A percentile compares a stretch with the other conserved stretches of the same genome.
These are phyloP conservation scores for Apotomis turbidana DNA, from an alignment of 2,888 invertebrate genomes.

Conservation along the genomic window DNA sequence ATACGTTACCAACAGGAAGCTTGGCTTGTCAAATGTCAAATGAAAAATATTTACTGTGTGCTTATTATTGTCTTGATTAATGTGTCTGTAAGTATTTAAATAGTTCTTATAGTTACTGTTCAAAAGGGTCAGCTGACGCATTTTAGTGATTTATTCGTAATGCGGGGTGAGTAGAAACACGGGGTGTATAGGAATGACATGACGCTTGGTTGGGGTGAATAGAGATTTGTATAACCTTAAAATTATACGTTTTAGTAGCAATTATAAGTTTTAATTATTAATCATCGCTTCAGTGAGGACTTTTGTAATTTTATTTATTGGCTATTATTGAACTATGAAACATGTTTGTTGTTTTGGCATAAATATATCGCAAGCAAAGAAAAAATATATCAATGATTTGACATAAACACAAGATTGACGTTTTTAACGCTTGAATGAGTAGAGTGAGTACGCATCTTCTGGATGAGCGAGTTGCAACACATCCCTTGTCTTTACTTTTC, in stretches of 20 bases:
- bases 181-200: constrained; percentile 1
- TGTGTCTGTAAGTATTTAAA: constrained; percentile 1
- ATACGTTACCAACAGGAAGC: neutral
- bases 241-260: too few species aligned
- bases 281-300: neutral
- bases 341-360: neutral
- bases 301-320: too few species aligned
- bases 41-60: neutral
- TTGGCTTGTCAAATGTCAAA: constrained; percentile 17
- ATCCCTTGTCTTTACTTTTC: too few species aligned
- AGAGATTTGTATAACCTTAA: neutral
- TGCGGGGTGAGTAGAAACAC: constrained; percentile 7
- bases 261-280: too few species aligned
- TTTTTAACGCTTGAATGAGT: too few species aligned
- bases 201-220: constrained; percentile 14
- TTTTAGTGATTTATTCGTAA: neutral
- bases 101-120: neutral
- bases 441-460: too few species aligned
- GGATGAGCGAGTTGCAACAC: too few species aligned
- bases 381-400: too few species aligned
- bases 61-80: neutral
- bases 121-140: neutral
- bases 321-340: too few species aligned
- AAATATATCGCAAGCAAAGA: too few species aligned
- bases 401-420: too few species aligned